phyloP scores from a whole-genome alignment of 2,797 vertebrate species.

The Miichthys miiuy region DNA sequence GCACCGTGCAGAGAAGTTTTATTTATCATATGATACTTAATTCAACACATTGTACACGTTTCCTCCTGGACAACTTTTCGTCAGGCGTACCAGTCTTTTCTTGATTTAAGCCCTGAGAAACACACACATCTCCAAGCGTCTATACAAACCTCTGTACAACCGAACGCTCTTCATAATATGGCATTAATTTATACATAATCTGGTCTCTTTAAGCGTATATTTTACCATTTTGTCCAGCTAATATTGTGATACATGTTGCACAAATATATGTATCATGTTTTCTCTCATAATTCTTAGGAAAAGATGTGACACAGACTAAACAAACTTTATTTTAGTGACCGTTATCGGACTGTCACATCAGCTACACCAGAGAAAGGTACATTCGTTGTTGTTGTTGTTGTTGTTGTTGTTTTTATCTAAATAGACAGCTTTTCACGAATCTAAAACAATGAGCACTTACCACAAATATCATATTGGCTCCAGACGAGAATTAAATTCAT shows the following conservation, averaged over 20 bases:
- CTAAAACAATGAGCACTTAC: not conserved
- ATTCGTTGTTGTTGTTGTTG: not conserved
- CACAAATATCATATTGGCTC: not conserved
- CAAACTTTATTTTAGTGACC: not conserved
- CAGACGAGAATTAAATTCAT: not conserved
- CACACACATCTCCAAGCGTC: not conserved
- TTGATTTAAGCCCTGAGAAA: too few relatives aligned
- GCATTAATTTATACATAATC: not conserved
- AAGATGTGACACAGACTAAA: not conserved
- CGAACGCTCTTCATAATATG: not conserved
- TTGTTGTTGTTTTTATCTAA: too few relatives aligned
- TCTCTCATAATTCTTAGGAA: not conserved
- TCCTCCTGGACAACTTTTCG: too few relatives aligned
- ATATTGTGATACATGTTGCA: not conserved
- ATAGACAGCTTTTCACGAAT: too few relatives aligned
- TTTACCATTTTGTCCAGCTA: not conserved
- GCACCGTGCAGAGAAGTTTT: too few relatives aligned
- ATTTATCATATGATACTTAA: too few relatives aligned
- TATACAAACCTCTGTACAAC: not conserved
- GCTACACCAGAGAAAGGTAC: not conserved
- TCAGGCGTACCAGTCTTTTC: too few relatives aligned
- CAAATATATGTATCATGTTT: not conserved
- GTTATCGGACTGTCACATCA: not conserved
- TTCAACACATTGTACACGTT: too few relatives aligned
- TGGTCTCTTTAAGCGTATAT: not conserved